phyloP scores from a whole-genome alignment of 2,113 vertebrate genomes.

The Rhodinocichla rosea region DNA sequence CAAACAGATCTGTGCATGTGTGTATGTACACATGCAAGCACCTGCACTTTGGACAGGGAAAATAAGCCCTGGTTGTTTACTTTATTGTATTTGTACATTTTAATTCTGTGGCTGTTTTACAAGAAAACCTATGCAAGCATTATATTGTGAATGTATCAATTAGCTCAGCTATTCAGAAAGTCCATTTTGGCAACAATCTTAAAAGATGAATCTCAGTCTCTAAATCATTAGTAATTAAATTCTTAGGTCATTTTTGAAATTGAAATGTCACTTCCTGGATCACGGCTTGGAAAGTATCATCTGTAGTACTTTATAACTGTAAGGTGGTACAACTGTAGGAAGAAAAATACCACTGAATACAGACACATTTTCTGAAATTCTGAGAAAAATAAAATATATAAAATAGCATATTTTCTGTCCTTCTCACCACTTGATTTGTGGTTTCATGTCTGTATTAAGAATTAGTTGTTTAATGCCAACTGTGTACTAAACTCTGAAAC shows the following conservation, averaged over 20 bases:
- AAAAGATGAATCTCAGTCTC: neutral
- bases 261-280: neutral
- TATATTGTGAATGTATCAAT: neutral
- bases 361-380: neutral
- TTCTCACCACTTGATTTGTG: neutral
- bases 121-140: neutral
- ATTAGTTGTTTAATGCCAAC: neutral
- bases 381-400: neutral
- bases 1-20: rapidly evolving
- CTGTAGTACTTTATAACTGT: neutral
- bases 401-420: neutral
- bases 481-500: neutral
- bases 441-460: neutral
- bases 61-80: neutral
- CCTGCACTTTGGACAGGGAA: neutral
- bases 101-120: neutral
- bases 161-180: neutral
- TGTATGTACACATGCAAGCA: neutral
- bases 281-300: neutral
- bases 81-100: neutral
- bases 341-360: neutral
- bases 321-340: neutral
- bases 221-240: neutral
- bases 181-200: neutral
- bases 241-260: neutral